Percentiles rank a stretch among this genome's conserved stretches.
These are phyloP conservation scores for Nematostella vectensis DNA, from an alignment of 92 coral and sea anemone species.

Conservation along the genomic window DNA sequence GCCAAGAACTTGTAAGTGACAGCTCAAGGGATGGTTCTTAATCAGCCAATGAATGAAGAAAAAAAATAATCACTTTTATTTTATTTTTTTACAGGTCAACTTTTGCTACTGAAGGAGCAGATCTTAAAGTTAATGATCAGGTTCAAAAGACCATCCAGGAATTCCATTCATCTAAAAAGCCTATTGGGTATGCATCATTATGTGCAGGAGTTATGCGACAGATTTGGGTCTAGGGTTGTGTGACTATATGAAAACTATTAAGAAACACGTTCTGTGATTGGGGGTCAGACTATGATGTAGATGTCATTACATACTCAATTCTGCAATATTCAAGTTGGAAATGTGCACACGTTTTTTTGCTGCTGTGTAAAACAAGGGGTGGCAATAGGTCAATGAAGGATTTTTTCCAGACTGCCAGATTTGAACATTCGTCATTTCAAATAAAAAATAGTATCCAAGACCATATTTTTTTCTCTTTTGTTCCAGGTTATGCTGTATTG, in stretches of 20 bases:
- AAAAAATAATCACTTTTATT: not conserved
- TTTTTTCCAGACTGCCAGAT: not conserved
- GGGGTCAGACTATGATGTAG: too few relatives aligned
- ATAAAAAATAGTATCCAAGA: too few relatives aligned
- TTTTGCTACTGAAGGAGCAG: slow-evolving; percentile 63
- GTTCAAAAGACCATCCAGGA: slow-evolving; percentile 52
- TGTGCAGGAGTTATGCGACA: not conserved
- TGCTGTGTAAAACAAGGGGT: too few relatives aligned
- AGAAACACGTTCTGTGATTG: too few relatives aligned
- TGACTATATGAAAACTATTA: too few relatives aligned
- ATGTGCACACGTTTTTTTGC: too few relatives aligned
- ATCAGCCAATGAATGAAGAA: not conserved
- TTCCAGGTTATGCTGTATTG: slow-evolving; percentile 80
- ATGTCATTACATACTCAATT: too few relatives aligned
- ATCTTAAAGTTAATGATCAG: slow-evolving; percentile 51
- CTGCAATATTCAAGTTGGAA: too few relatives aligned
- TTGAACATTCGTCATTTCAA: not conserved
- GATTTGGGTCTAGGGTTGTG: too few relatives aligned
- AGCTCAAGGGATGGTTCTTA: not conserved
- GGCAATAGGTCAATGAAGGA: not conserved
- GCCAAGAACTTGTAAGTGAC: slow-evolving; percentile 73
- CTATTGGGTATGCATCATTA: slow-evolving; percentile 54
- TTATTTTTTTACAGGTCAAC: slow-evolving; percentile 35
- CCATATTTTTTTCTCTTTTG: too few relatives aligned
- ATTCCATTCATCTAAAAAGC: slow-evolving; percentile 61